These are phyloP conservation scores for Caenorhabditis imperialis DNA, from an alignment of 2,888 invertebrate species.

Conservation along the genomic window DNA sequence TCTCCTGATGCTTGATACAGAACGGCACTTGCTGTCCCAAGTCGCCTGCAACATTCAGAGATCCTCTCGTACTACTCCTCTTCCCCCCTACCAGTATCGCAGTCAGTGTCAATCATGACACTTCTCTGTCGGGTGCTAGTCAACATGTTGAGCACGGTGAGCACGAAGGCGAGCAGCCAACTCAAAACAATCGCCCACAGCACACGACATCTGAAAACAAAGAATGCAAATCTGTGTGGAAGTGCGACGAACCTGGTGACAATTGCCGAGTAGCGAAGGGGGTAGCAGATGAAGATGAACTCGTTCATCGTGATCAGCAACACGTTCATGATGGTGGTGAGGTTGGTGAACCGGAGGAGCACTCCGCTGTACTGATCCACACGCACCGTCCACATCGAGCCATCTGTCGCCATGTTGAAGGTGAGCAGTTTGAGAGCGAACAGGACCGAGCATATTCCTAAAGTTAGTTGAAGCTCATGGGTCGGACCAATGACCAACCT, in stretches of 20 bases:
- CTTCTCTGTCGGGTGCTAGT: conserved; percentile 50
- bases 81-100: conserved; percentile 36
- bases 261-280: conserved; percentile 63
- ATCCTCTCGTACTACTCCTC: not conserved
- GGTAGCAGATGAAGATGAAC: conserved; percentile 69
- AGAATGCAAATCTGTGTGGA: not conserved
- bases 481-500: conserved; percentile 41
- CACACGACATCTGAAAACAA: conserved; percentile 49
- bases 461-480: too few species aligned
- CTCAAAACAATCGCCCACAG: conserved; percentile 49
- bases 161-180: conserved; percentile 54
- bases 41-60: too few species aligned
- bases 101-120: conserved; percentile 63
- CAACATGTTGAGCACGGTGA: conserved; percentile 60
- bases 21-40: conserved; percentile 46
- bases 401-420: conserved; percentile 61
- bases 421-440: conserved; percentile 63
- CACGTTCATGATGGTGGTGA: conserved; percentile 73
- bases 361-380: conserved; percentile 65
- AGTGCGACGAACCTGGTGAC: conserved; percentile 55
- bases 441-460: conserved; percentile 59
- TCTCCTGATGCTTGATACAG: conserved; percentile 51
- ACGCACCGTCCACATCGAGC: conserved; percentile 55
- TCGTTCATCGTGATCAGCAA: conserved; percentile 72
- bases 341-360: conserved; percentile 58